Conservation (phyloP, 2,888 invertebrate species). For the Sinopyrophorus schimmeli region DNA sequence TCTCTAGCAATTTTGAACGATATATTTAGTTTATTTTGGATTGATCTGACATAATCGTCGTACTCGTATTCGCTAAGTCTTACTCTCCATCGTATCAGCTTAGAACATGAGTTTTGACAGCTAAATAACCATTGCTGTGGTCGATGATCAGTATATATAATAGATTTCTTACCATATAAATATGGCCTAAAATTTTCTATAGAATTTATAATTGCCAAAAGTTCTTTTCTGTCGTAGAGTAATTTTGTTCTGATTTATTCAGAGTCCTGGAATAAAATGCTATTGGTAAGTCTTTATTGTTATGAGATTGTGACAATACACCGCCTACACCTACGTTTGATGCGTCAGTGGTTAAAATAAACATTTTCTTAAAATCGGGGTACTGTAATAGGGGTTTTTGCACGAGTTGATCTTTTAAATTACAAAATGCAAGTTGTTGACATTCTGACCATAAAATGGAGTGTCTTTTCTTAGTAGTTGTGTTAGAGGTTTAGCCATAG, state of each 20-base stretch:
- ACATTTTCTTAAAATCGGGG: conserved; percentile 19
- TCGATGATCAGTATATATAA: conserved; percentile 18
- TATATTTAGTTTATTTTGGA: no score
- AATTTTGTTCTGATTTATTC: conserved; percentile 17
- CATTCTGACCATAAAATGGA: conserved; percentile 13
- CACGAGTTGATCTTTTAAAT: conserved; percentile 7
- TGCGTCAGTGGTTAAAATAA: conserved; percentile 23
- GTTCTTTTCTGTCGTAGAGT: conserved; percentile 13
- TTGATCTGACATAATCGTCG: no score
- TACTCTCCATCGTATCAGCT: no score
- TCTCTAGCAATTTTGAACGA: no score
- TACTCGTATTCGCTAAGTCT: no score
- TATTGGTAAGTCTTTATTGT: conserved; percentile 10
- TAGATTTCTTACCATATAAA: conserved; percentile 16
- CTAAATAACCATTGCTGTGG: conserved; percentile 16
- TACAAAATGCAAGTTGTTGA: conserved; percentile 16
- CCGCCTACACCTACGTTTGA: conserved; percentile 13
- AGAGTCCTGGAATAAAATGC: conserved; percentile 18
- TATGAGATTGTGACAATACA: conserved; percentile 7
- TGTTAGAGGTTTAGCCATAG: conserved; percentile 22
- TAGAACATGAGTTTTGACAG: conserved; percentile 11
- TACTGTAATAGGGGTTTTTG: conserved; percentile 17
- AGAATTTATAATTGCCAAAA: conserved; percentile 11
- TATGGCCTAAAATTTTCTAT: conserved; percentile 16
- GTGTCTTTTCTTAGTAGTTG: conserved; percentile 14